phyloP scores from a whole-genome alignment of 1,140 invertebrate species.

The Diplogasteroides magnus region DNA sequence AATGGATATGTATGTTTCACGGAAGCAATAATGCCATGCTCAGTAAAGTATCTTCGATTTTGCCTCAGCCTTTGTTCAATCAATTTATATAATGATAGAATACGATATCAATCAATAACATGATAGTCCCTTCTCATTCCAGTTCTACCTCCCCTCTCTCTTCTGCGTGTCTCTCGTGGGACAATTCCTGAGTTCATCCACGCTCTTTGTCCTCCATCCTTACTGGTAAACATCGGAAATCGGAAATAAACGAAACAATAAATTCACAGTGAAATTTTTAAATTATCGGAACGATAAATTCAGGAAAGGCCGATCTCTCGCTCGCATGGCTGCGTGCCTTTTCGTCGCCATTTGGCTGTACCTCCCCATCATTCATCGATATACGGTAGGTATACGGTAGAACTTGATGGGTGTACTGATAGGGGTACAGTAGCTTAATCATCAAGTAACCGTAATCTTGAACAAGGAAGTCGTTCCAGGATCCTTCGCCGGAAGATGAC shows the following conservation, averaged over 20 bases:
- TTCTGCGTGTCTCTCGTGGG: conserved; percentile 33
- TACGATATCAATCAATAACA: not conserved
- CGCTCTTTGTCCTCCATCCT: conserved; percentile 31
- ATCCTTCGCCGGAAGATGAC: conserved; percentile 15
- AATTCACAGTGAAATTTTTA: too few relatives aligned
- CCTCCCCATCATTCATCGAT: conserved; percentile 31
- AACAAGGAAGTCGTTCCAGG: not conserved
- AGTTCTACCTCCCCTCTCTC: conserved; percentile 32
- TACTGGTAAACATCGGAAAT: too few relatives aligned
- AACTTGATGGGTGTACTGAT: conserved; percentile 15
- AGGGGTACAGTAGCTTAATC: conserved; percentile 2
- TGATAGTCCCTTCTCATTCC: not conserved
- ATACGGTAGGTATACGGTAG: conserved; percentile 24
- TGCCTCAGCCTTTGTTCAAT: conserved; percentile 1
- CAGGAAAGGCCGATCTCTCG: conserved; percentile 27
- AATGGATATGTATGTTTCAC: too few relatives aligned
- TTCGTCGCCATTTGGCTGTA: conserved; percentile 37
- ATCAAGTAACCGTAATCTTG: conserved; percentile 17
- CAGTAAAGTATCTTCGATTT: too few relatives aligned
- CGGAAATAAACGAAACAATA: too few relatives aligned
- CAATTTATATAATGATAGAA: conserved; percentile 14
- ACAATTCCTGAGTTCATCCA: conserved; percentile 34
- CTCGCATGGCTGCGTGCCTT: conserved; percentile 32
- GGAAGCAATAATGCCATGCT: too few relatives aligned
- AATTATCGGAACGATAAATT: too few relatives aligned